Evolutionary conservation across 2,113 vertebrate genomes (phyloP), one percentile per base, ranked within the genome.

Genomic region (Thamnophis sirtalis): DNA sequence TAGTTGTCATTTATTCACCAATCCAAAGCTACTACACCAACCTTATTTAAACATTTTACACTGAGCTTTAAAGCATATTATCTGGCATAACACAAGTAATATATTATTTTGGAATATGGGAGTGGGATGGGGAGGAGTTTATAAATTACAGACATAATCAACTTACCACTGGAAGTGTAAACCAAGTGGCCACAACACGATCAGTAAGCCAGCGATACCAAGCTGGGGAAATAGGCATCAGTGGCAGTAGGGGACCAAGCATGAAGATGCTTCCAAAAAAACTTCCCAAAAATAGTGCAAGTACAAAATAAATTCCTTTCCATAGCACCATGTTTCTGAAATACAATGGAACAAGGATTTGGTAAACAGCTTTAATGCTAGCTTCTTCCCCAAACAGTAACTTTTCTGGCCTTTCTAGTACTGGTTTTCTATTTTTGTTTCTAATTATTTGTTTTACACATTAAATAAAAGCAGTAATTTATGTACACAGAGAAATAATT

Each of bases 161-260:
- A 97, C 98, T 97, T 97, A 99, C 99, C 98, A 98, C 99, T 53
- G 99, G 99, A 28, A 99, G 97, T 0, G 99, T 99, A 96, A 99
- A 97, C 99, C 99, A 99, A 51, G 98, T 98, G 91, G 99, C 99
- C 26, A 99, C 98, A 50, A 99, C 94, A 33, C 98, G 97, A 94
- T 99, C 98, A 0, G 98, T 99, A 96, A 99, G 96, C 99, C 99
- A 99, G 97, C 99, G 99, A 96, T 99, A 99, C 98, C 98, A 99
- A 60, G 98, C 97, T 0, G 98, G 98, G 0, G 97, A 99, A 93
- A 99, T 33, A 93, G 99, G 96, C 98, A 99, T 98, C 96, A 99
- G 96, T 53, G 99, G 99, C 88, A 99, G 94, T 89, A 99, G 95
- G 5, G 99, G 99, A 68, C 98, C 98, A 49, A 99, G 96, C 98